Conservation (phyloP, 1,140 invertebrate species). For the Drosophila erecta region DNA sequence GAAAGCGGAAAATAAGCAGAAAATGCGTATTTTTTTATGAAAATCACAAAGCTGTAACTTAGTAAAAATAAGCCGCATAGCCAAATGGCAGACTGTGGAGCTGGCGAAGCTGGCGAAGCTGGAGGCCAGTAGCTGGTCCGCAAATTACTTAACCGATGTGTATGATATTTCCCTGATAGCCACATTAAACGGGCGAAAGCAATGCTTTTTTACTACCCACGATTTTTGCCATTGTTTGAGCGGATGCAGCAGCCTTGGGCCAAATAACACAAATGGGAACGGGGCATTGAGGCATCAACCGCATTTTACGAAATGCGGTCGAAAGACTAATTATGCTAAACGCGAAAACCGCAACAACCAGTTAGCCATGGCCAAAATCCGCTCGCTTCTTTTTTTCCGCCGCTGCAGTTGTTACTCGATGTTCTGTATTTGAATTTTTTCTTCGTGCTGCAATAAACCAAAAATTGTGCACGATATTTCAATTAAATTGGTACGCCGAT, state of each 20-base stretch:
- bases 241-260: slow-evolving; percentile 1
- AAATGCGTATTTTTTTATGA: too few relatives aligned
- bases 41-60: too few relatives aligned
- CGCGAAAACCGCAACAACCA: slow-evolving; percentile 73
- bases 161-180: not conserved
- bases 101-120: too few relatives aligned
- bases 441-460: slow-evolving; percentile 63
- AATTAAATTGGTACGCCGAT: slow-evolving; percentile 63
- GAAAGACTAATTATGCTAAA: slow-evolving; percentile 80
- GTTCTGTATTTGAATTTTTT: not conserved
- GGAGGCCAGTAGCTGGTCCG: too few relatives aligned
- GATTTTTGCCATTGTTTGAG: slow-evolving; percentile 19
- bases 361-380: slow-evolving; percentile 59
- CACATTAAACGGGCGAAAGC: slow-evolving; percentile 10
- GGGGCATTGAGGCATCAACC: slow-evolving; percentile 39
- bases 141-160: not conserved
- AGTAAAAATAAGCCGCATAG: too few relatives aligned
- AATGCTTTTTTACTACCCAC: slow-evolving; percentile 5
- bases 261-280: too few relatives aligned
- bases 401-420: not conserved
- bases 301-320: slow-evolving; percentile 75
- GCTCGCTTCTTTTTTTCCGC: slow-evolving; percentile 15
- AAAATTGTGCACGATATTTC: slow-evolving; percentile 72
- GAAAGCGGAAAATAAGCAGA: not conserved
- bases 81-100: too few relatives aligned